phyloP scores from a whole-genome alignment of 2,113 vertebrate genomes.

The Hydropotes inermis region DNA sequence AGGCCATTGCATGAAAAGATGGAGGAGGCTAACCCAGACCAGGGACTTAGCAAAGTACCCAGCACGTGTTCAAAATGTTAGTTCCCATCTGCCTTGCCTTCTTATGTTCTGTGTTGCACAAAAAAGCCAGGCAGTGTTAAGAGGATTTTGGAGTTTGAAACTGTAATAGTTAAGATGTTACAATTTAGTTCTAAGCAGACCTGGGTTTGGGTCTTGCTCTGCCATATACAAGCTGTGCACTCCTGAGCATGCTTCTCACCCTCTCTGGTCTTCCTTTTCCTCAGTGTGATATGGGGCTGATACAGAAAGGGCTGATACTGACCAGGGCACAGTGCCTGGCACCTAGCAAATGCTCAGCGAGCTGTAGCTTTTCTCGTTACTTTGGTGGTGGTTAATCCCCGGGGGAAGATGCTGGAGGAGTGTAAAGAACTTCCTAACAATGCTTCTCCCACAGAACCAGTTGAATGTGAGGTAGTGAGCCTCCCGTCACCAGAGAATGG shows the following conservation, averaged over 20 bases:
- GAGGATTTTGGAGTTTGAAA: neutral
- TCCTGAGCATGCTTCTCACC: neutral
- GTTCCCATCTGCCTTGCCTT: neutral
- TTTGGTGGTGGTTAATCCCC: neutral
- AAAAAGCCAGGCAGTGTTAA: neutral
- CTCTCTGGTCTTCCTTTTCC: neutral
- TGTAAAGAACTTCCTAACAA: neutral
- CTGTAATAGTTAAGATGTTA: neutral
- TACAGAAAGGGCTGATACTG: neutral
- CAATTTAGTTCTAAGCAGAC: neutral
- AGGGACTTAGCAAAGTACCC: neutral
- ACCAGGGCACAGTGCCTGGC: neutral
- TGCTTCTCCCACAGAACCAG: neutral
- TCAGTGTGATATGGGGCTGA: neutral
- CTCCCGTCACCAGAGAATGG: neutral
- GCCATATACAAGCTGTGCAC: neutral
- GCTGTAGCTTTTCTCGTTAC: neutral
- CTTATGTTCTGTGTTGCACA: neutral
- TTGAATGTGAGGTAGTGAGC: neutral
- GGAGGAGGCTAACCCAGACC: neutral
- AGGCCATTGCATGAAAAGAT: neutral
- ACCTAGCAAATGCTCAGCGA: neutral
- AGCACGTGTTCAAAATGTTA: neutral
- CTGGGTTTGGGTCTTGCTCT: neutral
- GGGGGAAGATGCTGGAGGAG: neutral